Conservation (phyloP, 2,888 invertebrate genomes). For the Neocrepidodera transversa region DNA sequence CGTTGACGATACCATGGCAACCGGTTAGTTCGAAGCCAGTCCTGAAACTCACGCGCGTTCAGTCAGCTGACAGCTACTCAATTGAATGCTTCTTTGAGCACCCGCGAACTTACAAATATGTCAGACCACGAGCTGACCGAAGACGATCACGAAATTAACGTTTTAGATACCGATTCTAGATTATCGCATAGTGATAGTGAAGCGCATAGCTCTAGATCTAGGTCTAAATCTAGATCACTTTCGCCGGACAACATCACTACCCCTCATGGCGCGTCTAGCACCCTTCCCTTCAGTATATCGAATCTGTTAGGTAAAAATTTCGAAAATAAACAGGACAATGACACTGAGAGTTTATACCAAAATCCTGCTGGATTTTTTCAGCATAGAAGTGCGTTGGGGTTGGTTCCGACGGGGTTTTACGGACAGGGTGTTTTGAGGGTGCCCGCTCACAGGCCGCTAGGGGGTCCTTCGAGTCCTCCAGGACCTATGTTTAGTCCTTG, state of each 20-base stretch:
- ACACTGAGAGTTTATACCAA: constrained; percentile 47
- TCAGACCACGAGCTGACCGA: constrained; percentile 60
- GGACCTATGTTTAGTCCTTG: constrained; percentile 58
- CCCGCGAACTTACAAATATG: constrained; percentile 41
- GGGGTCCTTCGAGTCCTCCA: constrained; percentile 60
- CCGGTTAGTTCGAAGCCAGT: constrained; percentile 55
- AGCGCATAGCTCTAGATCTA: constrained; percentile 64
- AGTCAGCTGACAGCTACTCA: constrained; percentile 4
- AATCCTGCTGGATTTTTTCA: constrained; percentile 52
- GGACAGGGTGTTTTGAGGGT: constrained; percentile 80
- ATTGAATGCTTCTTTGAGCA: background rate
- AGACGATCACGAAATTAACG: constrained; percentile 74
- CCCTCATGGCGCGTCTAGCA: constrained; percentile 63
- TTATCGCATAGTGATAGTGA: constrained; percentile 69
- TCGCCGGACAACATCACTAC: constrained; percentile 62
- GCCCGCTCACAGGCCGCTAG: constrained; percentile 78
- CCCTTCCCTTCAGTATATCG: constrained; percentile 82
- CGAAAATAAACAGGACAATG: constrained; percentile 66
- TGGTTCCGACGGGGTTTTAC: constrained; percentile 61
- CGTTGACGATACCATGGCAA: constrained; percentile 60
- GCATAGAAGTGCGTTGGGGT: constrained; percentile 52
- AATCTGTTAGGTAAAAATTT: constrained; percentile 79
- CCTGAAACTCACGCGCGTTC: constrained; percentile 20
- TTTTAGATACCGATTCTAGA: constrained; percentile 70
- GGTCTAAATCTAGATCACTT: constrained; percentile 55